Conservation (phyloP, 2,797 vertebrate species). For the Meriones psammophilus region DNA sequence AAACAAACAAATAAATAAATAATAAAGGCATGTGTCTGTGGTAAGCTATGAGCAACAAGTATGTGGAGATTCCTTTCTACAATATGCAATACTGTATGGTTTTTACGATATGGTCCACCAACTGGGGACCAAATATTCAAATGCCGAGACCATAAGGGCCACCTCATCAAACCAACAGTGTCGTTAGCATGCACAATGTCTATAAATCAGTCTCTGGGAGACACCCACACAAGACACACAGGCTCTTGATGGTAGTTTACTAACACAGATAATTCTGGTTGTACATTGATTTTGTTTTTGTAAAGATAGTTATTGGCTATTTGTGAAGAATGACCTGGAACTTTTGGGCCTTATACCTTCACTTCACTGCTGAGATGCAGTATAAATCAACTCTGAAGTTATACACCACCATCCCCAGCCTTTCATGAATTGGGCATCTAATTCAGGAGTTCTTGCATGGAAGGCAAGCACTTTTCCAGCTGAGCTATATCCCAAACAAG, state of each 20-base stretch:
- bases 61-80: neutral
- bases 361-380: neutral
- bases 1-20: neutral
- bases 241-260: slow-evolving; percentile 24
- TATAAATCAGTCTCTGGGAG: neutral
- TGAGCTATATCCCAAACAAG: neutral
- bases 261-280: neutral
- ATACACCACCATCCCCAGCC: neutral
- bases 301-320: neutral
- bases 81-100: neutral
- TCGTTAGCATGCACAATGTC: neutral
- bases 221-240: neutral
- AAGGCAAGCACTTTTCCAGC: neutral
- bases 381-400: neutral
- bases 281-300: neutral
- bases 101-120: no score
- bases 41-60: neutral
- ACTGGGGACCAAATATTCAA: neutral
- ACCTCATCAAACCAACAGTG: neutral
- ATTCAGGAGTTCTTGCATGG: neutral
- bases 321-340: neutral
- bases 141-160: neutral
- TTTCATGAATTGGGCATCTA: neutral
- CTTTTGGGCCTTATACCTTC: neutral
- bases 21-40: no score